Conservation (phyloP, 2,797 vertebrate species). For the Miichthys miiuy region DNA sequence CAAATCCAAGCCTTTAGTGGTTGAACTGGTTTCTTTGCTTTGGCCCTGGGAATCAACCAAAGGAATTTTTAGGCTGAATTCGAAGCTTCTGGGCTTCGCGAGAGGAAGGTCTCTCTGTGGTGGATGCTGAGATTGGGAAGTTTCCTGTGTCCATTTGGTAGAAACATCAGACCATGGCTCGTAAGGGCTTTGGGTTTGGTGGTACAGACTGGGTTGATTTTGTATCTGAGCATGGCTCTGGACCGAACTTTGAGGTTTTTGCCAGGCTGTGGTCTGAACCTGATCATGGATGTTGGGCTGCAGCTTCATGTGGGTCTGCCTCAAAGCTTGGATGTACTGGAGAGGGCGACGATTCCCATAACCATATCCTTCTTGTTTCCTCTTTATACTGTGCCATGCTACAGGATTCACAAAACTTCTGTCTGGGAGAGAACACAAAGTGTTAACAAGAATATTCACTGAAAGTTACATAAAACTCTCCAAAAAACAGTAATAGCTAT, state of each 20-base stretch:
- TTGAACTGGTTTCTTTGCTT: not conserved
- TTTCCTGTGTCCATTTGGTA: not conserved
- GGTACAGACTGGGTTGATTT: not conserved
- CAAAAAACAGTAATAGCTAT: not conserved
- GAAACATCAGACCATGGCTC: not conserved
- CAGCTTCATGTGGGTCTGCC: not conserved
- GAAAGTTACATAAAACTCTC: not conserved
- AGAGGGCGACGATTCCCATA: slow-evolving; percentile 19
- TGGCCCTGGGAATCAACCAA: not conserved
- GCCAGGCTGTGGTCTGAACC: not conserved
- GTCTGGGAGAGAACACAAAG: slow-evolving; percentile 2
- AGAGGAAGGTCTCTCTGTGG: not conserved
- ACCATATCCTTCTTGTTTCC: not conserved
- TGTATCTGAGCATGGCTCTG: not conserved
- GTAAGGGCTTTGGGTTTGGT: not conserved
- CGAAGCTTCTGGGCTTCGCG: slow-evolving; percentile 29
- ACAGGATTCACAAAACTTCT: not conserved
- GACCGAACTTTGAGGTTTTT: not conserved
- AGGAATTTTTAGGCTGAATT: slow-evolving; percentile 33
- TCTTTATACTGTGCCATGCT: not conserved
- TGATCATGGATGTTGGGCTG: not conserved
- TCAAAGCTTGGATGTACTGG: slow-evolving; percentile 23
- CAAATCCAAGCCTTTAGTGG: not conserved
- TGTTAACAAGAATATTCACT: not conserved
- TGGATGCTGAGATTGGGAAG: not conserved